Evolutionary conservation across 2,888 invertebrate species (phyloP), one percentile per base, ranked within the genome.

Genomic region (Chaetogeoica ovagalla): DNA sequence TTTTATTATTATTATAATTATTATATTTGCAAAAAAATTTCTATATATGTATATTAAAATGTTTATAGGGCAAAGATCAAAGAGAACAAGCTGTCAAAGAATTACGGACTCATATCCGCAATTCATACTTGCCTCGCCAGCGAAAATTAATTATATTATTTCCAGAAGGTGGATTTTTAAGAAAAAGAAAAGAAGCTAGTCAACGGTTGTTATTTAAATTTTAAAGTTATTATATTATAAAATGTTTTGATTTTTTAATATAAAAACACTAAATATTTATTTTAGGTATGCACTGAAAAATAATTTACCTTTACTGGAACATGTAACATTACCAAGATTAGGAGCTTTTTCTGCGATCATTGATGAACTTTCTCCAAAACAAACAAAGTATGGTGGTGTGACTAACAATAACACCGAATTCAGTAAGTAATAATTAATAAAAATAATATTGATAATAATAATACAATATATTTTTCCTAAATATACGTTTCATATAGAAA

Each of bases 81-180:
- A 89, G 96, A 81, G 93, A 93, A 13, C 89, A 90, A 83, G 93
- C 94, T 13, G 87, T 95, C 52, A 88, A 89, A 81, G 90, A 91
- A 76, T 87, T 97, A 81, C 89, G 90, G 82, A 87, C 88, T 60
- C 96, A 96, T 86, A 88, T 97, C 83, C 87, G 90, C 84, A 88
- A 90, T 48, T 91, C 90, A 81, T 97, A 93, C 86, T 87, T 93
- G 82, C 92, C 93, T 0, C 87, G 90, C 1, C 88, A 90, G 13
- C 88, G 95, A 82, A 93, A 94, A 86, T 94, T 95, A 92, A 90
- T 97, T 87, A 92, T 98, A 48, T 88, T 98, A 17, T 97, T 97
- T 87, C 97, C 97, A 0, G 97, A 97, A 87, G 97, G 97, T 71
- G 97, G 97, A 6, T 97, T 97, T 87, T 89, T 97, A 81, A 90